These are phyloP conservation scores for Orthosia gracilis DNA, from an alignment of 2,888 invertebrate species.

Conservation along the genomic window DNA sequence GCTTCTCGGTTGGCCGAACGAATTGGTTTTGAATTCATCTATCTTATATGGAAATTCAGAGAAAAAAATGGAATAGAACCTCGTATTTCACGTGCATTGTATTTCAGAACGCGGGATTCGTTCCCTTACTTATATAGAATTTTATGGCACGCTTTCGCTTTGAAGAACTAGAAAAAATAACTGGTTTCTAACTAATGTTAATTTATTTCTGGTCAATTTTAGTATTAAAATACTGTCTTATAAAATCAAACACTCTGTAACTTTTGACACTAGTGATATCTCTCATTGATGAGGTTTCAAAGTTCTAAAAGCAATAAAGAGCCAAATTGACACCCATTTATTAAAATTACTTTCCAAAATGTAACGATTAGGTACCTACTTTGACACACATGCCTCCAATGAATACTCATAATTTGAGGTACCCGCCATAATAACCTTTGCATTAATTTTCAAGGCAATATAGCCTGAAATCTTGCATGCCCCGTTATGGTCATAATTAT, in stretches of 20 bases:
- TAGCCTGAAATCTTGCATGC: slow-evolving; percentile 37
- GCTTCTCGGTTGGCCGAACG: slow-evolving; percentile 71
- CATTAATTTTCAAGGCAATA: slow-evolving; percentile 30
- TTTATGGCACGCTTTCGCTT: not conserved
- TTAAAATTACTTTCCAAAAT: slow-evolving; percentile 7
- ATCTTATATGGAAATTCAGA: slow-evolving; percentile 64
- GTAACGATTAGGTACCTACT: not conserved
- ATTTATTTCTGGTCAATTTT: not conserved
- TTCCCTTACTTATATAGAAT: slow-evolving; percentile 35
- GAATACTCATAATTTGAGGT: slow-evolving; percentile 10
- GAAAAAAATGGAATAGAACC: slow-evolving; percentile 53
- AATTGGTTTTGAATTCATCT: slow-evolving; percentile 76
- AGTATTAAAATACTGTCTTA: not conserved
- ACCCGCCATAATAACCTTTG: slow-evolving; percentile 10
- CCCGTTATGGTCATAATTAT: slow-evolving; percentile 56
- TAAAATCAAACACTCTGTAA: not conserved
- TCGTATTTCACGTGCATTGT: slow-evolving; percentile 30
- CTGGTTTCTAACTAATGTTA: not conserved
- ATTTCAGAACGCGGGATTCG: slow-evolving; percentile 17
- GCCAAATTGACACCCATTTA: not conserved
- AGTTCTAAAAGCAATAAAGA: not conserved
- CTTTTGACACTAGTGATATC: not conserved
- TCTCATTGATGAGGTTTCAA: not conserved
- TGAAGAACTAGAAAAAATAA: not conserved
- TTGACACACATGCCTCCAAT: slow-evolving; percentile 5